Conservation (phyloP, 1,140 invertebrate species). For the Protaetia brevitarsis region DNA sequence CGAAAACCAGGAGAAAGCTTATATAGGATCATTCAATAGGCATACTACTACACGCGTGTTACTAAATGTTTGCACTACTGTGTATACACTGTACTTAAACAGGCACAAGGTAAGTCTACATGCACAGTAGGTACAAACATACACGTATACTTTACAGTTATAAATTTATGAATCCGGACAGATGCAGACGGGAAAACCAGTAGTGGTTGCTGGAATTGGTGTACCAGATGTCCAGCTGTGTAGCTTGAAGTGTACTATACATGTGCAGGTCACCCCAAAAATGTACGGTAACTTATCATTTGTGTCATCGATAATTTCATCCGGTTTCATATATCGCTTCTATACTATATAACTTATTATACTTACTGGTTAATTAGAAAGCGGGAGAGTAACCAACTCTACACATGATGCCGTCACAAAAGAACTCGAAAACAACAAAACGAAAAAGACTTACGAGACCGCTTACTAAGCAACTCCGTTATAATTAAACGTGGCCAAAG, state of each 20-base stretch:
- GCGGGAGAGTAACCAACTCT: neutral
- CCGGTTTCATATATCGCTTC: neutral
- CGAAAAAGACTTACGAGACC: neutral
- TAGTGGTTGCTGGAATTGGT: neutral
- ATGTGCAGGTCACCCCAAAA: conserved; percentile 10
- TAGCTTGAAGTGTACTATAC: conserved; percentile 1
- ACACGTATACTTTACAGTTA: conserved; percentile 20
- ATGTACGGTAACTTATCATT: conserved; percentile 21
- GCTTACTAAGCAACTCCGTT: neutral
- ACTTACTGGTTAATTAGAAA: conserved; percentile 11
- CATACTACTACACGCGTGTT: too few relatives aligned
- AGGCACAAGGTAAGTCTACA: neutral
- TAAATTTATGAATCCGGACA: conserved; percentile 29
- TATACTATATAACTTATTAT: neutral
- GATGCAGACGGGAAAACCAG: conserved; percentile 23
- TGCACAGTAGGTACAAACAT: neutral
- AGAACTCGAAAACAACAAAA: neutral
- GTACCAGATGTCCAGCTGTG: conserved; percentile 26
- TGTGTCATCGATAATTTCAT: conserved; percentile 26
- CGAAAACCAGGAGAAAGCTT: too few relatives aligned
- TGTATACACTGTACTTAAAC: too few relatives aligned
- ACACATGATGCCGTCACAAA: neutral
- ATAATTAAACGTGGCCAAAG: neutral
- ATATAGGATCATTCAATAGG: too few relatives aligned
- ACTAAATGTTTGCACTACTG: too few relatives aligned